These are phyloP conservation scores for Gibbula magus DNA, from an alignment of 2,888 invertebrate species.

Conservation along the genomic window DNA sequence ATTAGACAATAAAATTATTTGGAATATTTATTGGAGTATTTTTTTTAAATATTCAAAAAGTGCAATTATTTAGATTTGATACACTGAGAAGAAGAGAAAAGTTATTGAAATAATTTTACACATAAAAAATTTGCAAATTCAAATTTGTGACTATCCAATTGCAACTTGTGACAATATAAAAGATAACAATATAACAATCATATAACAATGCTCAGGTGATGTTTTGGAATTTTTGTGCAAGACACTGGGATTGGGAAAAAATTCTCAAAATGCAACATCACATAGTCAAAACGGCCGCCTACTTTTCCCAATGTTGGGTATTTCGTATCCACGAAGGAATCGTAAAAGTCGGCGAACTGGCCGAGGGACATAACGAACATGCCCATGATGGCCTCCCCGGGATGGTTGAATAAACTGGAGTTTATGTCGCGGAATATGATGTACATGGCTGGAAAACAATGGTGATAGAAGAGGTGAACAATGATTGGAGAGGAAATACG, in stretches of 20 bases:
- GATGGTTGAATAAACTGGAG: slow-evolving; percentile 78
- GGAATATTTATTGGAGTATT: too few species aligned
- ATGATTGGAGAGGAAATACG: neutral
- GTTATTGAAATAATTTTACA: too few species aligned
- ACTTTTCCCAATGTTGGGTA: slow-evolving; percentile 89
- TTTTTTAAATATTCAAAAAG: too few species aligned
- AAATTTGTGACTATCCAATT: too few species aligned
- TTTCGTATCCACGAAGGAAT: slow-evolving; percentile 90
- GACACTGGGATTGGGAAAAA: neutral
- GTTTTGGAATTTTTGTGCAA: neutral
- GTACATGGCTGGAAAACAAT: slow-evolving; percentile 72
- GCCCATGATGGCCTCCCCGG: slow-evolving; percentile 95
- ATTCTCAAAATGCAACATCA: neutral
- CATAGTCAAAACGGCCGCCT: slow-evolving; percentile 42
- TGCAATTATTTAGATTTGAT: too few species aligned
- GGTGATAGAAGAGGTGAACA: neutral
- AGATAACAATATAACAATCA: neutral
- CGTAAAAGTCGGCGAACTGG: slow-evolving; percentile 95
- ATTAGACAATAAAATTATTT: too few species aligned
- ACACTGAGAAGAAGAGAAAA: too few species aligned
- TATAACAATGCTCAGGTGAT: neutral
- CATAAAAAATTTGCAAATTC: too few species aligned
- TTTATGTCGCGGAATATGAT: slow-evolving; percentile 72
- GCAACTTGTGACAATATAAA: too few species aligned
- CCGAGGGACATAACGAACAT: slow-evolving; percentile 99